Conservation (phyloP, 2,113 vertebrate genomes). For the Corynorhinus townsendii region DNA sequence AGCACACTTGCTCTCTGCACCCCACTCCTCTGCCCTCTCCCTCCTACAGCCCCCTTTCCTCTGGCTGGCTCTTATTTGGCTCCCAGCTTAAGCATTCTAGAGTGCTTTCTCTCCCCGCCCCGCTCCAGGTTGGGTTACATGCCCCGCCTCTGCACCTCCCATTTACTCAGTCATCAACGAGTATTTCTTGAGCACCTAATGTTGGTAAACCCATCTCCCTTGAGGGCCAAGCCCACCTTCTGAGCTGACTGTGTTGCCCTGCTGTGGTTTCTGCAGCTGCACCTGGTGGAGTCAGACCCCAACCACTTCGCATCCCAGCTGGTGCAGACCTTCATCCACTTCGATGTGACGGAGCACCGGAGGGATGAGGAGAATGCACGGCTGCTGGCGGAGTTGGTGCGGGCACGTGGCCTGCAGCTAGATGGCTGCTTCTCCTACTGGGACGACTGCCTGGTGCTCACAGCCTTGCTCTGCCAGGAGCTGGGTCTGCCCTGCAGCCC, state of each 20-base stretch:
- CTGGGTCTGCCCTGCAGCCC: conserved; percentile 80
- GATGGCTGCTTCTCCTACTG: conserved; percentile 87
- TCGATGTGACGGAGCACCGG: conserved; percentile 82
- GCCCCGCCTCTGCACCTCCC: not conserved
- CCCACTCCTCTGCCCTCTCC: not conserved
- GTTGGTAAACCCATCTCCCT: not conserved
- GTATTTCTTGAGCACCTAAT: not conserved
- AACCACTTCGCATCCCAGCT: conserved; percentile 84
- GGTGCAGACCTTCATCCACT: conserved; percentile 84
- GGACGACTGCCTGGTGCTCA: conserved; percentile 87
- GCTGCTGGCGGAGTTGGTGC: conserved; percentile 76
- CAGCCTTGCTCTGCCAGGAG: conserved; percentile 79
- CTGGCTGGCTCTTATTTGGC: not conserved
- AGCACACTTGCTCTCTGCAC: not conserved
- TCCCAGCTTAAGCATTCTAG: not conserved
- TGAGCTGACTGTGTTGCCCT: not conserved
- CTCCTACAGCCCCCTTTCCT: not conserved
- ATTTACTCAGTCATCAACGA: not conserved
- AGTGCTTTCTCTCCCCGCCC: not conserved
- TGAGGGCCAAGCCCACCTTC: not conserved
- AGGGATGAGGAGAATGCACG: conserved; percentile 82
- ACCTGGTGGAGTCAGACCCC: conserved; percentile 85
- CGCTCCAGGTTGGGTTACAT: not conserved
- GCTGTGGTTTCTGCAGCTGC: conserved; percentile 76
- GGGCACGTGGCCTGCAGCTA: conserved; percentile 71